These are phyloP conservation scores for Sarcoramphus papa DNA, from an alignment of 2,797 vertebrate species.

Conservation along the genomic window DNA sequence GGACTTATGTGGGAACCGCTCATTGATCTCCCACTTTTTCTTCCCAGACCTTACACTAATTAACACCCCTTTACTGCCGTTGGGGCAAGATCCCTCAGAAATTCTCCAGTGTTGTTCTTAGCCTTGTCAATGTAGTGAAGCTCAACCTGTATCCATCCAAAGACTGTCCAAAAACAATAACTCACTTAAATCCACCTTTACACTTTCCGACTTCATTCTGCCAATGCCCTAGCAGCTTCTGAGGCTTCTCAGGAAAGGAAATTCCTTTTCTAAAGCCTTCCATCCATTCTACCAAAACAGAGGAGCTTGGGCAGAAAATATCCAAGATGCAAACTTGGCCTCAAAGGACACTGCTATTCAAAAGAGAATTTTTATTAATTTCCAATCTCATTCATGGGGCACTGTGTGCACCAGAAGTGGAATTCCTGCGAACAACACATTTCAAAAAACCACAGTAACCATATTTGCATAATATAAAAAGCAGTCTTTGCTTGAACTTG, in stretches of 20 bases:
- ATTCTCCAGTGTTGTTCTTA: not conserved
- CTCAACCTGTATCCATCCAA: not conserved
- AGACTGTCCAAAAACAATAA: not conserved
- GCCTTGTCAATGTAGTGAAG: not conserved
- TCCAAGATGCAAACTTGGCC: not conserved
- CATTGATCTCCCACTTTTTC: not conserved
- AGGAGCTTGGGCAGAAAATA: not conserved
- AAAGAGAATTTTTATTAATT: not conserved
- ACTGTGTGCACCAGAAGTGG: not conserved
- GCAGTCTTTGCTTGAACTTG: not conserved
- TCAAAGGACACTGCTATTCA: slow-evolving; percentile 11
- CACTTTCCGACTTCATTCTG: not conserved
- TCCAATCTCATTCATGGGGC: not conserved
- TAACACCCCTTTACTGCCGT: not conserved
- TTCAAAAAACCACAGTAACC: not conserved
- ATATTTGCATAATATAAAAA: not conserved
- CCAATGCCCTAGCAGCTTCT: not conserved
- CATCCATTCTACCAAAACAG: not conserved
- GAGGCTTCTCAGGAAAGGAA: not conserved
- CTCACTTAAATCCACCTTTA: not conserved
- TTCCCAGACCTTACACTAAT: not conserved
- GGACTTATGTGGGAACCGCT: not conserved
- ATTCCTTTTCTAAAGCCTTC: not conserved
- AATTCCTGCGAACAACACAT: not conserved
- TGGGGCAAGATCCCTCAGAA: not conserved